These are phyloP conservation scores for Pitta sordida DNA, from an alignment of 2,113 vertebrate species.

Conservation along the genomic window DNA sequence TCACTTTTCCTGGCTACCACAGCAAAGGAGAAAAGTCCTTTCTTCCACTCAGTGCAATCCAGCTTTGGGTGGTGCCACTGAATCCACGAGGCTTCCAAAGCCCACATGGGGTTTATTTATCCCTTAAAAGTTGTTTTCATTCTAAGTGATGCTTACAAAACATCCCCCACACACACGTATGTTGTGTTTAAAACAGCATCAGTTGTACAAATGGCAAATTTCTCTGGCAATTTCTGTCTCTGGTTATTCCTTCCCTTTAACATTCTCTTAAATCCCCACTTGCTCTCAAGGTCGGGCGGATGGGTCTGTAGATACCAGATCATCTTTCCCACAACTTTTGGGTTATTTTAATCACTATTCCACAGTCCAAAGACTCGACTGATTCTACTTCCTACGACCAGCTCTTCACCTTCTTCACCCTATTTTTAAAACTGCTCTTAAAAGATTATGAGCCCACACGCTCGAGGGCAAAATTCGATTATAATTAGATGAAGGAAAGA, in stretches of 20 bases:
- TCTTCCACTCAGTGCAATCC: accelerated
- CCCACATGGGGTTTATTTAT: background rate
- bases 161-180: accelerated
- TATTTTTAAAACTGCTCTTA: background rate
- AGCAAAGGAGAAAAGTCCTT: background rate
- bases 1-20: background rate
- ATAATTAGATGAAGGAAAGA: background rate
- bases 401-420: background rate
- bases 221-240: background rate
- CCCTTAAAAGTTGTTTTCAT: background rate
- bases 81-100: background rate
- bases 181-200: background rate
- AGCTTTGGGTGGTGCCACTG: background rate
- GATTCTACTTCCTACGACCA: background rate
- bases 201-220: background rate
- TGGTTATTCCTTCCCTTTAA: background rate
- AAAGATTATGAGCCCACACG: background rate
- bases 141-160: background rate
- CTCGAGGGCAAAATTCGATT: background rate
- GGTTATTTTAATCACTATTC: background rate
- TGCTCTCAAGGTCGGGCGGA: background rate
- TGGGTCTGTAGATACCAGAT: background rate
- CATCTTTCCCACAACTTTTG: background rate
- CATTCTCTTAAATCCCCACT: accelerated
- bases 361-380: background rate